These are phyloP conservation scores for Temnothorax rugatulus DNA, from an alignment of 2,888 invertebrate genomes.

Conservation along the genomic window DNA sequence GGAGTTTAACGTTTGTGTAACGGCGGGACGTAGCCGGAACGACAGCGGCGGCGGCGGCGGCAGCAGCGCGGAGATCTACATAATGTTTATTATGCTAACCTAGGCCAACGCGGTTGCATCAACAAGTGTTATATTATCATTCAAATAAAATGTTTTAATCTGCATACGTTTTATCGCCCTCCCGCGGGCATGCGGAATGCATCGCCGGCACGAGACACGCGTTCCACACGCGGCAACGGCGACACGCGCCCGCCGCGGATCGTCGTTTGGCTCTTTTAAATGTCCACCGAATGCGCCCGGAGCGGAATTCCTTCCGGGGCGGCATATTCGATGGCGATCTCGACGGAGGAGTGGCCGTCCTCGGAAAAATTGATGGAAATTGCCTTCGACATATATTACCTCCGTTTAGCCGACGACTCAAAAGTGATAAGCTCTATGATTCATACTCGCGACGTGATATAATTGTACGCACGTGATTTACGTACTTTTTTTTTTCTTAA, in stretches of 20 bases:
- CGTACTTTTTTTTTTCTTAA: background rate
- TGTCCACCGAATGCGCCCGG: conserved; percentile 16
- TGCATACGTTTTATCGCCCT: conserved; percentile 86
- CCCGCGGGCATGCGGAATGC: conserved; percentile 83
- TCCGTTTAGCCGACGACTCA: background rate
- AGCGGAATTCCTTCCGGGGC: conserved; percentile 48
- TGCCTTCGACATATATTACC: background rate
- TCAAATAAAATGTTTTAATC: conserved; percentile 86
- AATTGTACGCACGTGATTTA: background rate
- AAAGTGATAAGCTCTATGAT: background rate
- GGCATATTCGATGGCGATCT: conserved; percentile 25
- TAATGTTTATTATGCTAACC: conserved; percentile 86
- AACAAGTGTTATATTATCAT: conserved; percentile 86
- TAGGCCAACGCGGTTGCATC: conserved; percentile 86
- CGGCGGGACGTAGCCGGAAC: conserved; percentile 68
- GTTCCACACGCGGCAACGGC: conserved; percentile 74
- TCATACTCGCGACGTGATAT: background rate
- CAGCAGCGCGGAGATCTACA: conserved; percentile 81
- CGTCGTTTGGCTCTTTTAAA: conserved; percentile 53
- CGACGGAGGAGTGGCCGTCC: background rate
- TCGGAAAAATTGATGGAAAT: conserved; percentile 19
- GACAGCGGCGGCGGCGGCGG: conserved; percentile 59
- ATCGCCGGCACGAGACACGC: conserved; percentile 83
- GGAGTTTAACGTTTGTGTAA: conserved; percentile 70
- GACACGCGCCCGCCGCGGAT: conserved; percentile 47